These are phyloP conservation scores for Ephydatia muelleri DNA, from an alignment of 37 sponge, comb jelly and placozoan genomes.

Conservation along the genomic window DNA sequence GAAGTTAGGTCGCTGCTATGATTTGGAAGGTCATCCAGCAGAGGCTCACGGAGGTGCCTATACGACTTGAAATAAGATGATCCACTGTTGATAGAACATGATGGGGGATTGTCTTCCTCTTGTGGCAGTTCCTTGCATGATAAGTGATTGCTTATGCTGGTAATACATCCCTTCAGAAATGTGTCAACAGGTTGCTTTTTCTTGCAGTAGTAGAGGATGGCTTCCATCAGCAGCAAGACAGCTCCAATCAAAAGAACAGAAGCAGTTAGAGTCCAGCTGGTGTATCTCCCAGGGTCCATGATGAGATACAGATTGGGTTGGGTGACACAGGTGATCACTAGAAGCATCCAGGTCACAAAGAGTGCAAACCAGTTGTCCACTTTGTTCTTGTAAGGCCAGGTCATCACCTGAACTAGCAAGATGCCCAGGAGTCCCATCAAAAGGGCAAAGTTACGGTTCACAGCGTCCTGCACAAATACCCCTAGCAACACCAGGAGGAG, in stretches of 20 bases:
- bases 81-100: neutral
- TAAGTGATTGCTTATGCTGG: neutral
- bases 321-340: neutral
- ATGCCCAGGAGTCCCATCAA: constrained; percentile 17
- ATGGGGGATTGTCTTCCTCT: neutral
- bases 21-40: neutral
- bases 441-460: constrained; percentile 42
- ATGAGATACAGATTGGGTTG: constrained; percentile 15
- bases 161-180: neutral
- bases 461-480: constrained; percentile 51
- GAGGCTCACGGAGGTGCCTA: neutral
- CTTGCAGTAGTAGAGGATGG: neutral
- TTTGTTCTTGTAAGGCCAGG: constrained; percentile 53
- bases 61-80: neutral
- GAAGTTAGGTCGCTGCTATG: neutral
- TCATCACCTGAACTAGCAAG: constrained; percentile 12
- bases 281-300: constrained; percentile 3
- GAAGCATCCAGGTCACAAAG: neutral
- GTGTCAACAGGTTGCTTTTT: neutral
- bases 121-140: neutral
- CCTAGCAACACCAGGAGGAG: constrained; percentile 53
- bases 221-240: constrained; percentile 7
- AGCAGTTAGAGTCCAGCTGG: constrained; percentile 18
- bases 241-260: constrained; percentile 2
- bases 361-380: constrained; percentile 15